Base-by-base conservation (phyloP, 1,140 invertebrate species). In the Zaprionus taronus region DNA sequence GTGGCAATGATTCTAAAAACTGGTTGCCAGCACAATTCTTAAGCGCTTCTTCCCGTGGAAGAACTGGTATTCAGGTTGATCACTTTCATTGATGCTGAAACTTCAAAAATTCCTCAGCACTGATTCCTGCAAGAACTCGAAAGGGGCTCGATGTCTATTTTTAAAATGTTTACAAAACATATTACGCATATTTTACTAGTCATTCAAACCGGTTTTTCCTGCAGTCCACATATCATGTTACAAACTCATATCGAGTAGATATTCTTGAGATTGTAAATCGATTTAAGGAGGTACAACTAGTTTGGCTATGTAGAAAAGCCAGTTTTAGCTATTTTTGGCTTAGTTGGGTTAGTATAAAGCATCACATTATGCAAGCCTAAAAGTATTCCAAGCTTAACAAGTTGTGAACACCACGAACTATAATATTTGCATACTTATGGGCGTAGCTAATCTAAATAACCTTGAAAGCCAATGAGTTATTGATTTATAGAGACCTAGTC, bases 301-400 rank as follows among this genome's bases (percentile, higher is more conserved):
- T 51, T 51, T 51, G 12, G 4, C 12, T 22, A 22, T 41, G 12
- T 5, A 41, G 12, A 41, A 15, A 41, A 5, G 4, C 6, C 0
- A n/a, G 15, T 41, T 41, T 41, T 41, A 24, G 9, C 12, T 51
- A 24, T 12, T 51, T 51, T 20, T 12, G 4, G n/a, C 22, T 51
- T 9, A 22, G n/a, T 24, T 51, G 47, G 20, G 17, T 22, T 2
- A 7, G 9, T 12, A 2, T 2, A 1, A 20, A 11, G 1, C 20
- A 44, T 62, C 7, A 31, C 56, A 58, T 41, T 58, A 62, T 41
- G 76, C 24, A 15, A 34, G 77, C 77, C 70, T 55, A 70, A 75
- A 75, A 80, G 77, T 80, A 80, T 75, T 44, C 77, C 22, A 55
- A 22, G 47, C 24, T 28, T 12, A 20, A 4, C 2, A 9, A 4